Evolutionary conservation across 2,113 vertebrate genomes (phyloP), one percentile per base, ranked within the genome.

Genomic region (Thinocorus orbignyianus): DNA sequence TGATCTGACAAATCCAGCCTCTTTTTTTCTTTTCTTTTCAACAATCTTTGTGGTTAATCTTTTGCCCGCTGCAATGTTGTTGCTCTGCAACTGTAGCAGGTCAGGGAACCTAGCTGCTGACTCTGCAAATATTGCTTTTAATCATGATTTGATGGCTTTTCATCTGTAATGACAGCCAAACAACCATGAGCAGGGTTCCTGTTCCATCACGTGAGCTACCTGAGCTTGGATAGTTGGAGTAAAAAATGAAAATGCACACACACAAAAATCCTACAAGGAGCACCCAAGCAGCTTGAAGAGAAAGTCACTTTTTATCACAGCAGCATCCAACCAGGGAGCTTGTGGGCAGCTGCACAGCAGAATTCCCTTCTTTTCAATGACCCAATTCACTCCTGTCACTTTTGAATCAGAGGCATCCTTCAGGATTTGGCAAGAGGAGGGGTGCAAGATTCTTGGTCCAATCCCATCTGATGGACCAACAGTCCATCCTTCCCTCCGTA

Each of bases 391-490:
- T 96, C 66, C 86, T 83, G 65, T 70, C 81, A 60, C 72, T 96
- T 89, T 83, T 68, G 88, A 95, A 94, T 91, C 92, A 79, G 86
- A 95, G 57, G 62, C 88, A 93, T 93, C 86, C 90, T 90, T 91
- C 61, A 35, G 86, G 66, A 92, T 74, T 94, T 97, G 96, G 96
- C 96, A 95, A 89, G 78, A 85, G 77, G 73, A 94, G 30, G 70
- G 48, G 81, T 94, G 93, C 65, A 94, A 96, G 96, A 96, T 95
- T 96, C 92, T 96, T 93, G 88, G 66, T 94, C 92, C 91, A 72
- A 87, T 93, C 88, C 88, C 66, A 82, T 92, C 62, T 33, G 65
- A 93, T 55, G 92, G 90, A 92, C 93, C 88, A 81, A 41, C 18
- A 76, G 83, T 51, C 73, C 46, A 0, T 73, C 70, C 58, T 87